These are phyloP conservation scores for Lynx canadensis DNA, from an alignment of 2,113 vertebrate genomes.

Conservation along the genomic window DNA sequence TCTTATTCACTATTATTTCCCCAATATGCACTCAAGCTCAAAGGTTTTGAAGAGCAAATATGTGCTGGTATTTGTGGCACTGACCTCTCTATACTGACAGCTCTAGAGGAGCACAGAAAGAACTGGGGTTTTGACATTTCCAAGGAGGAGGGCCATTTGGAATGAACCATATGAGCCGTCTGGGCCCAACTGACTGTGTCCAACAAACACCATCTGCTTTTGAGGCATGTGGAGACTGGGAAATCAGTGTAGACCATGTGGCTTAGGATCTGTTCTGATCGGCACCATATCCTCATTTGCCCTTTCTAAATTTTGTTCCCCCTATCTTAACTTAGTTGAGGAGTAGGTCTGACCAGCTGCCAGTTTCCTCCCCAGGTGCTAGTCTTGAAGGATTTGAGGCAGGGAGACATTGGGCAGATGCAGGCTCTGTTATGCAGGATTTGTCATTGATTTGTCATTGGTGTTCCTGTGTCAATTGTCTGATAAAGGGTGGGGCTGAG, in stretches of 20 bases:
- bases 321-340: not conserved
- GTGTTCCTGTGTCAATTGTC: not conserved
- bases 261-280: not conserved
- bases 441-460: not conserved
- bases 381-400: not conserved
- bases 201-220: conserved; percentile 74
- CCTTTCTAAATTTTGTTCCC: not conserved
- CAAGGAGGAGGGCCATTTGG: conserved; percentile 45
- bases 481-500: too few relatives aligned
- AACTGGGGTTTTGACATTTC: conserved; percentile 29
- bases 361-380: not conserved
- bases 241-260: not conserved
- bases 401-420: not conserved
- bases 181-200: conserved; percentile 53
- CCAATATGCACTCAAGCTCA: not conserved
- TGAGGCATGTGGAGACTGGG: not conserved
- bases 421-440: not conserved
- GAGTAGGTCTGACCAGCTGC: not conserved
- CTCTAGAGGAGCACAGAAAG: not conserved
- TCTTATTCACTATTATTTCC: not conserved
- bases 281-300: not conserved
- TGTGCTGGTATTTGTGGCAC: not conserved
- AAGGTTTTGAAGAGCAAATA: not conserved
- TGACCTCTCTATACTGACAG: not conserved
- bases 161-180: not conserved